Conservation (phyloP, 2,113 vertebrate species). For the Silurus asotus region DNA sequence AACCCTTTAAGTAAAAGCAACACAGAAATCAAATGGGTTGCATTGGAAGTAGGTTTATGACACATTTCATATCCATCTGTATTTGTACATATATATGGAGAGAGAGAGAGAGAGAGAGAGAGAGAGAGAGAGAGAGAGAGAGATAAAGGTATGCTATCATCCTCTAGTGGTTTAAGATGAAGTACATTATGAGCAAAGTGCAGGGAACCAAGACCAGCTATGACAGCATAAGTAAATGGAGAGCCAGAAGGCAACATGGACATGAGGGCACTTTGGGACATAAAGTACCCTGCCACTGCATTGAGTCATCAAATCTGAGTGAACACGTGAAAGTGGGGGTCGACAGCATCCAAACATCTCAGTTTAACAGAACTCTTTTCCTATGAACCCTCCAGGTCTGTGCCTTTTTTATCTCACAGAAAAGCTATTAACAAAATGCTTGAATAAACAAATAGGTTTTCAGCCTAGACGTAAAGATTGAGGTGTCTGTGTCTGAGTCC, state of each 20-base stretch:
- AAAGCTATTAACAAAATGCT: neutral
- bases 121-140: neutral
- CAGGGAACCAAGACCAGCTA: neutral
- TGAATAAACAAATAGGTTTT: neutral
- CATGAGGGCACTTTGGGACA: conserved; percentile 15
- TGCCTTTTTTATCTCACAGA: neutral
- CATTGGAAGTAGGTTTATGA: neutral
- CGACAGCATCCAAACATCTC: neutral
- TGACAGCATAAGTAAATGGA: neutral
- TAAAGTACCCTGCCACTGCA: neutral
- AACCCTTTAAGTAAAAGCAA: neutral
- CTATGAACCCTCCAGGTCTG: neutral
- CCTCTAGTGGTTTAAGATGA: conserved; percentile 1
- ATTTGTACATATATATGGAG: no score
- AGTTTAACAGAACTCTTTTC: neutral
- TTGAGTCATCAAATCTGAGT: neutral
- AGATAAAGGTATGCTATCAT: neutral
- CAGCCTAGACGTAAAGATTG: neutral
- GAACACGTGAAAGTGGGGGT: no score
- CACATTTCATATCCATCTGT: neutral
- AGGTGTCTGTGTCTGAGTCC: neutral
- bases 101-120: neutral
- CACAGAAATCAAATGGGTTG: neutral
- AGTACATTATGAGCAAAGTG: neutral
- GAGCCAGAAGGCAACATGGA: neutral